A percentile compares a stretch with the other conserved stretches of the same genome.
Conservation (phyloP, 2,797 vertebrate species). For the Ctenopoma kingsleyae region DNA sequence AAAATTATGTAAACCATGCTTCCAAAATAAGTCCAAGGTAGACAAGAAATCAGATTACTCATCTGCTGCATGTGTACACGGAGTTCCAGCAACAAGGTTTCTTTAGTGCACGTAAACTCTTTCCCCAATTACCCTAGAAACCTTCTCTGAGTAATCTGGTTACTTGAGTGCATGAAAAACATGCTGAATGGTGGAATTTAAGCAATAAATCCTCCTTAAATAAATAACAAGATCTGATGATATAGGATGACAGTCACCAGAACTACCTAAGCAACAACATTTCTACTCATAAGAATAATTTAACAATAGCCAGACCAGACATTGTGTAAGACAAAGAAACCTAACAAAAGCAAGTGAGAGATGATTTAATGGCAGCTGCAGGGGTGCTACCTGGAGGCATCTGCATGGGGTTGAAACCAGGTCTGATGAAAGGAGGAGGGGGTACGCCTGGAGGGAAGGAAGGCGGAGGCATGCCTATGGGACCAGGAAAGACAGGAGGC, state of each 20-base stretch:
- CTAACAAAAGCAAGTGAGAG: constrained; percentile 3
- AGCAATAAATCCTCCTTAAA: too few species aligned
- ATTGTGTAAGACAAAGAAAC: constrained; percentile 6
- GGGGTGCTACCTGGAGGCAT: constrained; percentile 93
- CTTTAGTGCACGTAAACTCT: too few species aligned
- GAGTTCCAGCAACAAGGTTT: too few species aligned
- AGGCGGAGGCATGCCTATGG: constrained; percentile 92
- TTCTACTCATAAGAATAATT: neutral
- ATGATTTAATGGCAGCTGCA: neutral
- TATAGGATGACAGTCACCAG: neutral
- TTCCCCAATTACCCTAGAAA: too few species aligned
- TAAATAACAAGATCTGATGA: too few species aligned
- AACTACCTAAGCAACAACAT: neutral
- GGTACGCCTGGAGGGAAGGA: constrained; percentile 94
- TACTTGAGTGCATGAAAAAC: too few species aligned
- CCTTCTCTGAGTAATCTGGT: too few species aligned
- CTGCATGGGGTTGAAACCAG: constrained; percentile 97
- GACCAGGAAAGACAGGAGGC: constrained; percentile 91
- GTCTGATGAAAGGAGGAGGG: constrained; percentile 90
- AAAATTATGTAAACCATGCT: too few species aligned
- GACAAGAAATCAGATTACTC: too few species aligned
- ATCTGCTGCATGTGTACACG: too few species aligned
- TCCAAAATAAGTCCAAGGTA: too few species aligned
- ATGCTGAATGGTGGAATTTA: too few species aligned
- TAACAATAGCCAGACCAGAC: neutral